phyloP scores from a whole-genome alignment of 2,888 invertebrate genomes.

The Troides oblongomaculatus region DNA sequence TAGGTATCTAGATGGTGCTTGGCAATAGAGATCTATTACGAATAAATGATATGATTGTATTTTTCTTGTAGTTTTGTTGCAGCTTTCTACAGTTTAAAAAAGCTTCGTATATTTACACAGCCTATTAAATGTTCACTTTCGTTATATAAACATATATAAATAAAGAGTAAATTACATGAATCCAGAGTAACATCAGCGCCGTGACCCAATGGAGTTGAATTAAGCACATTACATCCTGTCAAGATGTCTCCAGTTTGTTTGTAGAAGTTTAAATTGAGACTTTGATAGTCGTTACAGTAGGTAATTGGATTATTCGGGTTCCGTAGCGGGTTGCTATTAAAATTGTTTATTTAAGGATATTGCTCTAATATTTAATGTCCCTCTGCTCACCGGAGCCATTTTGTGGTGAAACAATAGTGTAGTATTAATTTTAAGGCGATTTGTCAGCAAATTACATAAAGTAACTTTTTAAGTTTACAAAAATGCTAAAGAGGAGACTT shows the following conservation, averaged over 20 bases:
- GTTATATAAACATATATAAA: not conserved
- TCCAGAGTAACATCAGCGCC: not conserved
- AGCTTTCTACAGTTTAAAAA: too few species aligned
- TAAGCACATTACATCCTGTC: conserved; percentile 28
- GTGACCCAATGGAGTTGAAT: conserved; percentile 21
- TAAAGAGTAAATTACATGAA: conserved; percentile 1
- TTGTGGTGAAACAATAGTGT: not conserved
- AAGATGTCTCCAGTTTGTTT: conserved; percentile 30
- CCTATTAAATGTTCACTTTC: not conserved
- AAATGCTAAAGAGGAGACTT: too few species aligned
- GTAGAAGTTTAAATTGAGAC: conserved; percentile 30
- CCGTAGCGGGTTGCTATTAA: conserved; percentile 20
- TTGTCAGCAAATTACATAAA: not conserved
- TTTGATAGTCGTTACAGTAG: conserved; percentile 29
- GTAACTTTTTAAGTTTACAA: not conserved
- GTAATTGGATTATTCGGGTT: conserved; percentile 28
- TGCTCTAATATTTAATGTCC: conserved; percentile 11
- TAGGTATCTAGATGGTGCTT: too few species aligned
- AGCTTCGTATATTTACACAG: too few species aligned
- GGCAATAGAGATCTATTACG: too few species aligned
- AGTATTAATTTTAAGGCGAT: not conserved
- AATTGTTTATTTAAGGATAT: conserved; percentile 24
- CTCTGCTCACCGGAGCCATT: conserved; percentile 1
- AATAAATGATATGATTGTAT: too few species aligned
- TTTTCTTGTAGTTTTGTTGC: too few species aligned